These are phyloP conservation scores for Oophaga pumilio DNA, from an alignment of 2,113 vertebrate species.

Conservation along the genomic window DNA sequence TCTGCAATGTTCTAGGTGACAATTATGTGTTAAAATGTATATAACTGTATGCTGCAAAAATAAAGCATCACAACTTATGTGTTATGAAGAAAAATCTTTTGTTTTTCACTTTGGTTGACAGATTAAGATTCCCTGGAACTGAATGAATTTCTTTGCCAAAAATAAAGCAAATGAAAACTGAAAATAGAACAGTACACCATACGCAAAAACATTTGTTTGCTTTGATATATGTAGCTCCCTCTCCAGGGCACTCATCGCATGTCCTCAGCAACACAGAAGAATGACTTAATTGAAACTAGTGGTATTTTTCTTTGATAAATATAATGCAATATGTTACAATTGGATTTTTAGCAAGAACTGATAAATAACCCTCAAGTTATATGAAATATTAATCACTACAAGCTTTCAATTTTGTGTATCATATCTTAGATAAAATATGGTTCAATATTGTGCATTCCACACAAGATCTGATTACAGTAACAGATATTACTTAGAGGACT, in stretches of 20 bases:
- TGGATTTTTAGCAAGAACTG: background rate
- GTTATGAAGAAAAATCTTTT: background rate
- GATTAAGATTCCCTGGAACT: background rate
- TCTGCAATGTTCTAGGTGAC: background rate
- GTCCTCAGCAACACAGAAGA: background rate
- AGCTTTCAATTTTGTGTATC: background rate
- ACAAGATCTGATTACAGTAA: background rate
- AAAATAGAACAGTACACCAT: background rate
- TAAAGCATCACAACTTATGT: background rate
- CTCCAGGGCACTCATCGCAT: background rate
- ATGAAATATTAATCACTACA: constrained; percentile 25
- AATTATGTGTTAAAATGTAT: background rate
- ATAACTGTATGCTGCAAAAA: background rate
- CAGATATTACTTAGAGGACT: background rate
- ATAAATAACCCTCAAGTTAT: constrained; percentile 17
- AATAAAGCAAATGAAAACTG: background rate
- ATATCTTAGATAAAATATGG: background rate
- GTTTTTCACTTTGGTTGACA: background rate
- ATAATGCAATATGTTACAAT: constrained; percentile 21
- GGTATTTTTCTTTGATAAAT: constrained; percentile 36
- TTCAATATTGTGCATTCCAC: background rate
- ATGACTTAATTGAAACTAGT: constrained; percentile 14
- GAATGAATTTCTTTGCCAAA: background rate
- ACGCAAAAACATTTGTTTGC: constrained; percentile 12
- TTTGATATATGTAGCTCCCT: background rate